These are phyloP conservation scores for Elaphurus davidianus DNA, from an alignment of 2,113 vertebrate species.

Conservation along the genomic window DNA sequence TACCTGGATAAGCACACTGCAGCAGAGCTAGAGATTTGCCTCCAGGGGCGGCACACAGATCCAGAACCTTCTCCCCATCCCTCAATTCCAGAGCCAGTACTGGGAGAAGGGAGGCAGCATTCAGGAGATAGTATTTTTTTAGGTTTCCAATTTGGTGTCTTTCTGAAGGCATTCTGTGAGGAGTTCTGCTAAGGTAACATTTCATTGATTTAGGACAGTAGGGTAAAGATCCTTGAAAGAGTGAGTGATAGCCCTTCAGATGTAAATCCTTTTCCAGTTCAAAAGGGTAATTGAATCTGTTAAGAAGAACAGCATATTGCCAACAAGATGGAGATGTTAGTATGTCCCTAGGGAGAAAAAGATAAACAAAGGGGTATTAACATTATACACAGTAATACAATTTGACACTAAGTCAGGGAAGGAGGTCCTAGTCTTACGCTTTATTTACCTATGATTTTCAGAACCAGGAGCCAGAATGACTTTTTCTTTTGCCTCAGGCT, in stretches of 20 bases:
- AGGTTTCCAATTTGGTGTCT: conserved; percentile 86
- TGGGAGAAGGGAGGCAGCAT: conserved; percentile 93
- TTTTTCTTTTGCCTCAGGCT: not conserved
- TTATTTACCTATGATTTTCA: not conserved
- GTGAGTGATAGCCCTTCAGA: conserved; percentile 82
- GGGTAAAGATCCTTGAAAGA: conserved; percentile 76
- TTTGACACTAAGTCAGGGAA: not conserved
- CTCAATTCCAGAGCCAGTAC: conserved; percentile 89
- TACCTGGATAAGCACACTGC: conserved; percentile 92
- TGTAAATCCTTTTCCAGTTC: conserved; percentile 82
- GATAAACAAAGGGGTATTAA: conserved; percentile 8
- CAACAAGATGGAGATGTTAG: conserved; percentile 86
- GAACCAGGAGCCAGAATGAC: not conserved
- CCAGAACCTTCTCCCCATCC: conserved; percentile 90
- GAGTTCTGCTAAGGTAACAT: conserved; percentile 85
- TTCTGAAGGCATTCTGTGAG: conserved; percentile 86
- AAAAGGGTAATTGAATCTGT: conserved; percentile 85
- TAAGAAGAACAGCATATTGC: conserved; percentile 93
- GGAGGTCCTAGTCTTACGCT: not conserved
- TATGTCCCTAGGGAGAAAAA: conserved; percentile 80
- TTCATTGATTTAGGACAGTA: conserved; percentile 78
- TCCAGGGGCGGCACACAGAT: conserved; percentile 96
- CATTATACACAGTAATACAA: conserved; percentile 3
- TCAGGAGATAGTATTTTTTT: conserved; percentile 94
- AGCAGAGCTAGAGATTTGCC: conserved; percentile 92